A percentile compares a stretch with the other conserved stretches of the same genome.
These are phyloP conservation scores for Apomyelois bistriatella DNA, from an alignment of 2,888 invertebrate species.

Conservation along the genomic window DNA sequence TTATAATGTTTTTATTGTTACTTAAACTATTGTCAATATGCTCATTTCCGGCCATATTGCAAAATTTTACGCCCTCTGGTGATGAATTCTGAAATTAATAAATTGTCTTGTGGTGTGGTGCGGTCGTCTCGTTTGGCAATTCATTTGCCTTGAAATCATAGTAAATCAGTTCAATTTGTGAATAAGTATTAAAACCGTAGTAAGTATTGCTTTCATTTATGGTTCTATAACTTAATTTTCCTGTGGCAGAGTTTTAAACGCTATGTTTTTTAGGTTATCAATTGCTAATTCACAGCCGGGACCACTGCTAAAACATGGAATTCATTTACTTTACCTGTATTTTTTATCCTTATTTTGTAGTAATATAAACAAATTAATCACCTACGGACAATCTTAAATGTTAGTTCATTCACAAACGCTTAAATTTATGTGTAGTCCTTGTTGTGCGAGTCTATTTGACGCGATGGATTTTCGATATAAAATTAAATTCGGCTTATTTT, in stretches of 20 bases:
- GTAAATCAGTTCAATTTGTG: conserved; percentile 51
- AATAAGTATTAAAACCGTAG: conserved; percentile 48
- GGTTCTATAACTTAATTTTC: conserved; percentile 16
- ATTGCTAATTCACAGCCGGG: conserved; percentile 45
- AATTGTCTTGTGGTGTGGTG: conserved; percentile 69
- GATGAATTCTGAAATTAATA: conserved; percentile 38
- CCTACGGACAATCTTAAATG: not conserved
- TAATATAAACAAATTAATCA: not conserved
- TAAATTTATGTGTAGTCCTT: not conserved
- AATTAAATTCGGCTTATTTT: conserved; percentile 41
- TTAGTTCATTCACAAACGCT: conserved; percentile 1
- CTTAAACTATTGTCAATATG: conserved; percentile 45
- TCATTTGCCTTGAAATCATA: conserved; percentile 55
- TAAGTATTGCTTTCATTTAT: conserved; percentile 43
- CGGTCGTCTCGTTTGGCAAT: conserved; percentile 47
- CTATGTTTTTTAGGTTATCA: conserved; percentile 35
- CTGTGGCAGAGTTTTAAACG: conserved; percentile 9
- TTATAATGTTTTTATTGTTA: not conserved
- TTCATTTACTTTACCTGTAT: conserved; percentile 45
- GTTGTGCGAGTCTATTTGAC: conserved; percentile 15
- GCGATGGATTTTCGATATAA: conserved; percentile 55
- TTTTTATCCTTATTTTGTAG: conserved; percentile 18
- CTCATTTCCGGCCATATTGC: conserved; percentile 43
- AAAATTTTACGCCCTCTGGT: conserved; percentile 50
- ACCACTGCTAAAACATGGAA: conserved; percentile 45